Conservation (phyloP, 2,113 vertebrate species). For the Lethenteron reissneri region DNA sequence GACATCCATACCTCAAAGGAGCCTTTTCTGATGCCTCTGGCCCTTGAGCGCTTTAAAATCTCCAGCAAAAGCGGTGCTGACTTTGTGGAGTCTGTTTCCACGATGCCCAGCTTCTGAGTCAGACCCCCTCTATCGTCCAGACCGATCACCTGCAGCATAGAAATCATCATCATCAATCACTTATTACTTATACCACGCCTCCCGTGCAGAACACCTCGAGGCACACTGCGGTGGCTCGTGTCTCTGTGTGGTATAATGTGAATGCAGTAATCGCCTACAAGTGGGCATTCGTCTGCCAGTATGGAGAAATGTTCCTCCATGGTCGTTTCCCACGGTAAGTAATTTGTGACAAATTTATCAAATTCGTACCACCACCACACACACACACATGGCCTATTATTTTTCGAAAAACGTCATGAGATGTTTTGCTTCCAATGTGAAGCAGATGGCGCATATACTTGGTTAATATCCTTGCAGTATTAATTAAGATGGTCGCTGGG, state of each 20-base stretch:
- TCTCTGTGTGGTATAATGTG: neutral
- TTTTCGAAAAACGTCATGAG: too few species aligned
- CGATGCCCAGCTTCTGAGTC: slow-evolving; percentile 43
- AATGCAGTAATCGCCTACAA: neutral
- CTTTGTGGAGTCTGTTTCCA: slow-evolving; percentile 30
- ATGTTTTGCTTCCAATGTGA: too few species aligned
- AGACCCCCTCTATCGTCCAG: slow-evolving; percentile 47
- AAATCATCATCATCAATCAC: slow-evolving; percentile 1
- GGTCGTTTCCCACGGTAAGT: too few species aligned
- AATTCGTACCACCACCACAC: too few species aligned
- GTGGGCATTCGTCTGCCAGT: neutral
- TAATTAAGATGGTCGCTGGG: slow-evolving; percentile 1
- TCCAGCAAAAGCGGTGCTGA: slow-evolving; percentile 48
- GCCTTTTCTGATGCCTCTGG: too few species aligned
- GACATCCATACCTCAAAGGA: too few species aligned
- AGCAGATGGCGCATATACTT: too few species aligned
- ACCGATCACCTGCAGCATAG: slow-evolving; percentile 28
- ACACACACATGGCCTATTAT: too few species aligned
- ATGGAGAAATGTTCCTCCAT: slow-evolving; percentile 7
- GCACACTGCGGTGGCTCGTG: neutral
- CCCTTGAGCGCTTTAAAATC: slow-evolving; percentile 14
- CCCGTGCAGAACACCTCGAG: neutral
- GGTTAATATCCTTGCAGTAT: neutral
- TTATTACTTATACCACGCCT: neutral
- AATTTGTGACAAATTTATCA: too few species aligned